Conservation (phyloP, 2,113 vertebrate genomes). For the Callipepla californica region DNA sequence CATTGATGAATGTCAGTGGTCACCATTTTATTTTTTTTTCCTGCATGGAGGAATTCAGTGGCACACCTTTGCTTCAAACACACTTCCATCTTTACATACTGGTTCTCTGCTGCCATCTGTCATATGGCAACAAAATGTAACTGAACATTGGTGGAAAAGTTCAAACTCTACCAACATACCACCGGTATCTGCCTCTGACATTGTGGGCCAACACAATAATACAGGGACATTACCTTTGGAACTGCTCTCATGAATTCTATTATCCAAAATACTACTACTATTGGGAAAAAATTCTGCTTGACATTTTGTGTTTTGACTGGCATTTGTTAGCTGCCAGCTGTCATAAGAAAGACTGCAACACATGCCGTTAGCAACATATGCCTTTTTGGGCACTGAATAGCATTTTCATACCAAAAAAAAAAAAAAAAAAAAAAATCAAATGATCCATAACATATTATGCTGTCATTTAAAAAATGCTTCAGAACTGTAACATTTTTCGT, state of each 20-base stretch:
- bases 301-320: constrained; percentile 84
- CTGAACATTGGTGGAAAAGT: not conserved
- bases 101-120: not conserved
- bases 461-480: constrained; percentile 87
- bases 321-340: constrained; percentile 86
- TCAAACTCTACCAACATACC: not conserved
- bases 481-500: constrained; percentile 79
- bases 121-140: not conserved
- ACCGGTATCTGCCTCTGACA: not conserved
- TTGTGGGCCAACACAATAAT: not conserved
- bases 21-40: too few species aligned
- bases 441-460: constrained; percentile 92
- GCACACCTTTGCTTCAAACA: too few species aligned
- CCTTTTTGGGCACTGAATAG: constrained; percentile 79
- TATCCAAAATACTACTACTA: constrained; percentile 74
- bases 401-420: constrained; percentile 70
- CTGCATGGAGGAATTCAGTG: too few species aligned
- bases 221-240: not conserved
- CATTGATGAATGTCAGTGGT: too few species aligned
- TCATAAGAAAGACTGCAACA: constrained; percentile 77
- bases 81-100: too few species aligned
- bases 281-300: constrained; percentile 73
- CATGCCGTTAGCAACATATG: constrained; percentile 78
- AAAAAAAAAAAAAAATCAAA: constrained; percentile 79
- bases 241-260: not conserved